Percentiles rank a stretch among this genome's conserved stretches.
phyloP scores from a whole-genome alignment of 2,888 invertebrate species.

The Netelia melanura region DNA sequence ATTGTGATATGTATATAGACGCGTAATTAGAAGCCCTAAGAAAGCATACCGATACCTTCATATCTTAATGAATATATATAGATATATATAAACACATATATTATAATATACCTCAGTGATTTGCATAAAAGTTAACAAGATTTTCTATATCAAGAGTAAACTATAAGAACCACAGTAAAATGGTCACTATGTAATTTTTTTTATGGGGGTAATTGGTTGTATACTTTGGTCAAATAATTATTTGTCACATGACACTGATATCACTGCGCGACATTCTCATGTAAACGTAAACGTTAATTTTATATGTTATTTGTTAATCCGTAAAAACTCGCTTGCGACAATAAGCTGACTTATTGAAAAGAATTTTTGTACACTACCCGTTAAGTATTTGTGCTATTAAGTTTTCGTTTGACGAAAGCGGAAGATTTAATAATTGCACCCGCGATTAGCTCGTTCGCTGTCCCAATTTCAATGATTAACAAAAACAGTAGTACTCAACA shows the following conservation, averaged over 20 bases:
- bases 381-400: constrained; percentile 25
- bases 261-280: constrained; percentile 14
- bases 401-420: constrained; percentile 21
- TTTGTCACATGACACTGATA: constrained; percentile 48
- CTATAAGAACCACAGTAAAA: background rate
- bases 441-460: constrained; percentile 13
- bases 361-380: constrained; percentile 4
- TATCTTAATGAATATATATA: constrained; percentile 41
- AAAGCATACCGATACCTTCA: constrained; percentile 36
- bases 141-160: constrained; percentile 38
- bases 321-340: background rate
- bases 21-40: constrained; percentile 42
- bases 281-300: constrained; percentile 44
- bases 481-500: constrained; percentile 19
- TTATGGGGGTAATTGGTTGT: constrained; percentile 54
- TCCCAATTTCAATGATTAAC: constrained; percentile 16
- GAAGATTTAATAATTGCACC: constrained; percentile 11
- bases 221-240: constrained; percentile 58
- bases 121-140: constrained; percentile 13
- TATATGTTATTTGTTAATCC: background rate
- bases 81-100: background rate
- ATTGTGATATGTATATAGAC: constrained; percentile 74
- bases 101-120: constrained; percentile 7
- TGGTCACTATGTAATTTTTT: constrained; percentile 13
- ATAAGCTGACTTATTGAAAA: background rate